phyloP scores from a whole-genome alignment of 2,113 vertebrate species.

The Chionodraco myersi region DNA sequence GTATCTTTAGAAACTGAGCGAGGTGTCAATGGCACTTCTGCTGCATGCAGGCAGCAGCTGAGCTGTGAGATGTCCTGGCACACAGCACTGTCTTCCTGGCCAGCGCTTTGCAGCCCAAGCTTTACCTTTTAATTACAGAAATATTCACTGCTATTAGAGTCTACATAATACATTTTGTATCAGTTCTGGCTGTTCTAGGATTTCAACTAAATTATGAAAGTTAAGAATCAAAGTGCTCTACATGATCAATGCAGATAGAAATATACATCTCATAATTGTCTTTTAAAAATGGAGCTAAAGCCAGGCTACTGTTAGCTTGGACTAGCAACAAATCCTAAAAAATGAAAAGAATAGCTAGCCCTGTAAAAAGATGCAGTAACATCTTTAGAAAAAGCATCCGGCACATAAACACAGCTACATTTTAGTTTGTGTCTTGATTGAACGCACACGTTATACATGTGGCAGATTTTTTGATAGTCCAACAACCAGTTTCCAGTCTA shows the following conservation, averaged over 20 bases:
- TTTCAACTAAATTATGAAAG: no score
- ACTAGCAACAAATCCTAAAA: not conserved
- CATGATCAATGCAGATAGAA: no score
- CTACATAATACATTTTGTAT: not conserved
- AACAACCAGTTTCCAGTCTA: not conserved
- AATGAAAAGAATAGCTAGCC: not conserved
- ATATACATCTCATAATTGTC: not conserved
- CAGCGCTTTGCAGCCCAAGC: constrained; percentile 61
- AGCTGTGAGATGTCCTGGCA: constrained; percentile 80
- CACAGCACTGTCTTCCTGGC: constrained; percentile 58
- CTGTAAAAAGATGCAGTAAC: not conserved
- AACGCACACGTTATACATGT: not conserved
- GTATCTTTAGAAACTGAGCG: constrained; percentile 78
- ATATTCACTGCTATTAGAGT: constrained; percentile 13
- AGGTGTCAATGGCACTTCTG: constrained; percentile 79
- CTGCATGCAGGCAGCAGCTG: constrained; percentile 75
- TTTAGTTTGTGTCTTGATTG: not conserved
- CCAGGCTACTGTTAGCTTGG: not conserved
- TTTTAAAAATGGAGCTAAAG: not conserved
- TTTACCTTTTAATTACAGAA: constrained; percentile 68
- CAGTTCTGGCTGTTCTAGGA: not conserved
- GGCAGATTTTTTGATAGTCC: not conserved
- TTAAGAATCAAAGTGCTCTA: no score
- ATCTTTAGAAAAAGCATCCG: not conserved
- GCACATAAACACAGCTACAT: not conserved